A percentile compares a stretch with the other conserved stretches of the same genome.
Evolutionary conservation across 2,113 vertebrate species (phyloP).

Genomic region (Xerus inauris): DNA sequence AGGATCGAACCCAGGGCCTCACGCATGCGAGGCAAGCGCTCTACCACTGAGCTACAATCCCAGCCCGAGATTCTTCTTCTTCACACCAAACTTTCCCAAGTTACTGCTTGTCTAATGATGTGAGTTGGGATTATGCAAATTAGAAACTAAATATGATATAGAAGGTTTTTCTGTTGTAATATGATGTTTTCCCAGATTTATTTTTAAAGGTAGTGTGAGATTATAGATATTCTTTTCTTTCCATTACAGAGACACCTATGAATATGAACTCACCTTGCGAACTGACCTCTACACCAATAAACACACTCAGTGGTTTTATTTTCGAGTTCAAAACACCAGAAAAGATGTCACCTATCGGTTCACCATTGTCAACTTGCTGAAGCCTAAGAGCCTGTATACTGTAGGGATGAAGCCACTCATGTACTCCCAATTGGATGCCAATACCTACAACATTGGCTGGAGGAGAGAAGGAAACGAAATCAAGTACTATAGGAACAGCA

Average conservation of each 20-base stretch:
- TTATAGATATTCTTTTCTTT: neutral
- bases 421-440: slow-evolving; percentile 92
- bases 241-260: slow-evolving; percentile 86
- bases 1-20: too few relatives aligned
- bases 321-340: slow-evolving; percentile 93
- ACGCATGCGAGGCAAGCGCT: too few relatives aligned
- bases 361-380: slow-evolving; percentile 95
- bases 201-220: neutral
- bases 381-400: slow-evolving; percentile 92
- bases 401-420: slow-evolving; percentile 92
- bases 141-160: neutral
- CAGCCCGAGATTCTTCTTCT: too few relatives aligned
- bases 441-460: slow-evolving; percentile 88
- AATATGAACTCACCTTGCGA: slow-evolving; percentile 92
- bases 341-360: slow-evolving; percentile 90
- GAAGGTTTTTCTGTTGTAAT: neutral
- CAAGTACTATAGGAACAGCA: slow-evolving; percentile 86
- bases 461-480: slow-evolving; percentile 87
- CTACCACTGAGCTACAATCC: too few relatives aligned
- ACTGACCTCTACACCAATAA: slow-evolving; percentile 94
- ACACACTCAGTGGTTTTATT: slow-evolving; percentile 98
- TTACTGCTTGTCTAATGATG: neutral
- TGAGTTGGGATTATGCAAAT: neutral
- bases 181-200: neutral
- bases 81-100: neutral